Conservation (phyloP, 2,113 vertebrate species). For the Shinisaurus crocodilurus region DNA sequence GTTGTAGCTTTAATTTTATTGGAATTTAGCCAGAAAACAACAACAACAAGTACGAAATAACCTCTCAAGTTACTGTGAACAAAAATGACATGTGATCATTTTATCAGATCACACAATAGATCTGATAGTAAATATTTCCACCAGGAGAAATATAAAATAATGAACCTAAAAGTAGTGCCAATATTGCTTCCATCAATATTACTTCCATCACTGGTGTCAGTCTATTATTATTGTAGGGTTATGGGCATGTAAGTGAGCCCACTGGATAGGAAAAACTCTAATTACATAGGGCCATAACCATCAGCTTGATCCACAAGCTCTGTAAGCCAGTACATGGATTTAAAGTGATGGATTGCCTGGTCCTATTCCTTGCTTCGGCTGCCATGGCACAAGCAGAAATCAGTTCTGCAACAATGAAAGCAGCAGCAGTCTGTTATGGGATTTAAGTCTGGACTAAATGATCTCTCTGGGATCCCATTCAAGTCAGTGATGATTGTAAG, state of each 20-base stretch:
- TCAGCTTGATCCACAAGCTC: neutral
- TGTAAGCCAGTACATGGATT: neutral
- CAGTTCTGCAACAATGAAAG: neutral
- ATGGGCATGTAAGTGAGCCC: neutral
- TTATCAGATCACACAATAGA: neutral
- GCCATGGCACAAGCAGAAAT: neutral
- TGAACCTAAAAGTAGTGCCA: neutral
- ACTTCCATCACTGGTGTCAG: neutral
- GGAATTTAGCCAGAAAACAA: neutral
- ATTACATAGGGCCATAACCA: neutral
- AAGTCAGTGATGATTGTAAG: too few relatives aligned
- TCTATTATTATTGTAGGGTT: neutral
- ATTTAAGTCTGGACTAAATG: too few relatives aligned
- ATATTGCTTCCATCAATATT: neutral
- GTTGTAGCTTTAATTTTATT: conserved; percentile 16
- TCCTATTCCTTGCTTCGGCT: neutral
- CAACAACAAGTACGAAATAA: conserved; percentile 9
- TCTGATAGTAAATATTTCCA: neutral
- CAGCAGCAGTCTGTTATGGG: neutral
- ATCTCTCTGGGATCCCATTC: too few relatives aligned
- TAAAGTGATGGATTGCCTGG: neutral
- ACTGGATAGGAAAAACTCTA: neutral
- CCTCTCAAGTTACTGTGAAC: neutral
- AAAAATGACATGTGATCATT: neutral
- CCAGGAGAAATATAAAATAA: neutral